Percentiles rank a stretch among this genome's conserved stretches.
Conservation (phyloP, 2,888 invertebrate genomes). For the Cryptus armator region DNA sequence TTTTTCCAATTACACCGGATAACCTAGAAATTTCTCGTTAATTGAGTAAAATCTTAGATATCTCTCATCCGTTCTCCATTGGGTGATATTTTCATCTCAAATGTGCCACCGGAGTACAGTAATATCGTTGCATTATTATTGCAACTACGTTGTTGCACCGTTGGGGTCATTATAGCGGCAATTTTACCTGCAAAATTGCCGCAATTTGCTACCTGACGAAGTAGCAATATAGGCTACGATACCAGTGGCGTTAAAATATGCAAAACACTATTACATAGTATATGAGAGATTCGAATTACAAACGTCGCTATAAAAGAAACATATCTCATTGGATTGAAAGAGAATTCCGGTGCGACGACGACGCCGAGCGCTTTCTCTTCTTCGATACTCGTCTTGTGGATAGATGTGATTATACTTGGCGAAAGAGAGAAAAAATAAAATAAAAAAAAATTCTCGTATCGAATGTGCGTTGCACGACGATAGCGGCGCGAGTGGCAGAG, state of each 20-base stretch:
- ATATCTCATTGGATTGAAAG: conserved; percentile 33
- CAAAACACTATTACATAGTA: conserved; percentile 16
- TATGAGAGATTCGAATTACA: not conserved
- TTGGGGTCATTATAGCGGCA: not conserved
- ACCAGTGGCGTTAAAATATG: not conserved
- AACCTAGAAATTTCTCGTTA: too few species aligned
- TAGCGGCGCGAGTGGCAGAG: conserved; percentile 12
- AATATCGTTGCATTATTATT: not conserved
- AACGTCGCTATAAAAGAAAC: not conserved
- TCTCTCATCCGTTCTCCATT: not conserved
- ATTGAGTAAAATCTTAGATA: not conserved
- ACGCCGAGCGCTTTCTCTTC: conserved; percentile 52
- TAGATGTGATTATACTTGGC: conserved; percentile 55
- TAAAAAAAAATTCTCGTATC: conserved; percentile 7
- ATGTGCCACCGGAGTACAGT: not conserved
- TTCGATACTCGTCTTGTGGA: conserved; percentile 49
- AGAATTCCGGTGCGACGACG: conserved; percentile 22
- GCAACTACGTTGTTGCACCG: not conserved
- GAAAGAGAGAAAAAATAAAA: conserved; percentile 14
- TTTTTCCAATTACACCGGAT: too few species aligned
- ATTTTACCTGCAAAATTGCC: not conserved
- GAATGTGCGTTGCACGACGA: conserved; percentile 13
- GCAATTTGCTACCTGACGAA: conserved; percentile 12
- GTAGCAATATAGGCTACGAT: not conserved
- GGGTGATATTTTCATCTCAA: not conserved